phyloP scores from a whole-genome alignment of 2,888 invertebrate species.

The Myopa tessellatipennis region DNA sequence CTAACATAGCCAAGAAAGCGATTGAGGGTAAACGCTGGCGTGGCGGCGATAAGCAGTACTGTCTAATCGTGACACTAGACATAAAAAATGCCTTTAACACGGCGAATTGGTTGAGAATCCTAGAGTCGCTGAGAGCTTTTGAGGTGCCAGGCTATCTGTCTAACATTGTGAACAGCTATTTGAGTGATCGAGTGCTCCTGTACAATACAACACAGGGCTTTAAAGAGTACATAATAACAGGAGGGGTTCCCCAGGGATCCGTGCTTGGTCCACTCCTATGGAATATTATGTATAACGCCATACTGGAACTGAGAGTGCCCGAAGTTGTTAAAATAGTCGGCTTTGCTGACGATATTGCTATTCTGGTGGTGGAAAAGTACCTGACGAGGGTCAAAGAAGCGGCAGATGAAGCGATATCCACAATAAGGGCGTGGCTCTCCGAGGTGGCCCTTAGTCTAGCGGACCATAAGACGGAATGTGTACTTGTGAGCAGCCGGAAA shows the following conservation, averaged over 20 bases:
- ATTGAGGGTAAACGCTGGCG: background rate
- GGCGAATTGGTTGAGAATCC: background rate
- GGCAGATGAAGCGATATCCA: no score
- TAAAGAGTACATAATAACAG: background rate
- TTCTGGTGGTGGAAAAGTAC: no score
- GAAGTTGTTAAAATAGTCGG: no score
- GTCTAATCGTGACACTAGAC: slow-evolving; percentile 16
- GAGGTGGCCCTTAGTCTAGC: background rate
- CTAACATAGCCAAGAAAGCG: background rate
- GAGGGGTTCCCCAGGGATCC: background rate
- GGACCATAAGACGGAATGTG: background rate
- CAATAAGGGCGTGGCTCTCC: no score
- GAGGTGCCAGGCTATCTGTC: background rate
- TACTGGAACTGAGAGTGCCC: no score
- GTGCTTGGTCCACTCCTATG: background rate
- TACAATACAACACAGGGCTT: background rate
- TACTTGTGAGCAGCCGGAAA: background rate
- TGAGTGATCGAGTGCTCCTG: background rate
- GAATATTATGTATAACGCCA: background rate
- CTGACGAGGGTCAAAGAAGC: no score
- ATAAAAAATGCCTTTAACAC: slow-evolving; percentile 17
- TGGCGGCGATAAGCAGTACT: slow-evolving; percentile 1
- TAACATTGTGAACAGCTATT: background rate
- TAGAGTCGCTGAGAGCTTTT: background rate
- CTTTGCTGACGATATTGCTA: no score